phyloP scores from a whole-genome alignment of 2,113 vertebrate genomes.

The Tretioscincus oriximinensis region DNA sequence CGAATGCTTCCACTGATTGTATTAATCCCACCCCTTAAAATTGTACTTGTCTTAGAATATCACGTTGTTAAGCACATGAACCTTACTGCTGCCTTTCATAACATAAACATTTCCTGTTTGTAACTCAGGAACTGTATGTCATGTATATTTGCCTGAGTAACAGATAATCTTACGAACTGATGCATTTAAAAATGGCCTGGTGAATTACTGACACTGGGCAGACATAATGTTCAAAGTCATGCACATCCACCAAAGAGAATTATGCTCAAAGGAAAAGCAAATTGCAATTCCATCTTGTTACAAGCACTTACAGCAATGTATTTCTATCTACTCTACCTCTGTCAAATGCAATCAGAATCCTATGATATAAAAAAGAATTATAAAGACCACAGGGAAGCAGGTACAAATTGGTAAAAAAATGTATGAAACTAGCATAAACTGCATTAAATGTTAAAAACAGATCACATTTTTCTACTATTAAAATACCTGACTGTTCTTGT shows the following conservation, averaged over 20 bases:
- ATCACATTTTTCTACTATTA: slow-evolving; percentile 22
- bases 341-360: slow-evolving; percentile 53
- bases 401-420: slow-evolving; percentile 50
- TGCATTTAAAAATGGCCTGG: slow-evolving; percentile 26
- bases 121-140: slow-evolving; percentile 1
- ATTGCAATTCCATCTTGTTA: slow-evolving; percentile 28
- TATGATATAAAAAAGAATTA: slow-evolving; percentile 46
- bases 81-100: background rate
- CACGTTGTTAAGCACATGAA: slow-evolving; percentile 19
- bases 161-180: slow-evolving; percentile 14
- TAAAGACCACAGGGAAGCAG: slow-evolving; percentile 41
- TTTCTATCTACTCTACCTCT: slow-evolving; percentile 43
- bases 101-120: background rate
- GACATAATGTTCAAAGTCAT: slow-evolving; percentile 45
- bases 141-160: slow-evolving; percentile 7
- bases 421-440: background rate
- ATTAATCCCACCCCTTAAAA: slow-evolving; percentile 8
- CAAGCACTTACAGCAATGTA: slow-evolving; percentile 37
- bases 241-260: slow-evolving; percentile 47
- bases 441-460: slow-evolving; percentile 20
- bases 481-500: slow-evolving; percentile 13
- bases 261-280: slow-evolving; percentile 37
- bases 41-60: slow-evolving; percentile 13
- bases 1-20: background rate
- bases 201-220: slow-evolving; percentile 33